Conservation (phyloP, 2,888 invertebrate genomes). For the Cetonia aurata region DNA sequence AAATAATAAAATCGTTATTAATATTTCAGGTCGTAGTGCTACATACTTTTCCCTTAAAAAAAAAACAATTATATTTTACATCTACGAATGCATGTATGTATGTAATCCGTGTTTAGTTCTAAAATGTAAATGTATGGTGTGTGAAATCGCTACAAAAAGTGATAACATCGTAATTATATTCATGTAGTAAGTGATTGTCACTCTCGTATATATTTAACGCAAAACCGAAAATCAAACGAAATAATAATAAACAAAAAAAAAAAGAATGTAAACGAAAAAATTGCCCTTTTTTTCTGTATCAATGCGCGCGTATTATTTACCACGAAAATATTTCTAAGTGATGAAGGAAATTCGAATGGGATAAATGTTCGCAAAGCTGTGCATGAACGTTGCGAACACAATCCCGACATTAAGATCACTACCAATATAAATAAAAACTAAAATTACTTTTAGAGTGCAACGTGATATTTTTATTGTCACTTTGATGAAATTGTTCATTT, state of each 20-base stretch:
- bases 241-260: too few species aligned
- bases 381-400: slow-evolving; percentile 7
- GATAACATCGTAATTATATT: background rate
- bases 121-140: background rate
- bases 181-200: slow-evolving; percentile 50
- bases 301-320: too few species aligned
- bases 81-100: background rate
- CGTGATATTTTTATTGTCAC: too few species aligned
- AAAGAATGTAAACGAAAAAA: background rate
- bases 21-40: slow-evolving; percentile 47
- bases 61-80: background rate
- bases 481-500: background rate
- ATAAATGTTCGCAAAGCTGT: background rate
- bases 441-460: too few species aligned
- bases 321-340: too few species aligned
- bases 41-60: slow-evolving; percentile 11
- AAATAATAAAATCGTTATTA: slow-evolving; percentile 36
- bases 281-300: slow-evolving; percentile 1
- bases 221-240: slow-evolving; percentile 35
- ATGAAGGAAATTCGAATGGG: background rate
- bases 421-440: background rate
- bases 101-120: background rate
- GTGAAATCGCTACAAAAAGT: slow-evolving; percentile 27
- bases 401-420: background rate
- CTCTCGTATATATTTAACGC: slow-evolving; percentile 41